Conservation (phyloP, 1,140 invertebrate genomes). For the Neocloeon triangulifer region DNA sequence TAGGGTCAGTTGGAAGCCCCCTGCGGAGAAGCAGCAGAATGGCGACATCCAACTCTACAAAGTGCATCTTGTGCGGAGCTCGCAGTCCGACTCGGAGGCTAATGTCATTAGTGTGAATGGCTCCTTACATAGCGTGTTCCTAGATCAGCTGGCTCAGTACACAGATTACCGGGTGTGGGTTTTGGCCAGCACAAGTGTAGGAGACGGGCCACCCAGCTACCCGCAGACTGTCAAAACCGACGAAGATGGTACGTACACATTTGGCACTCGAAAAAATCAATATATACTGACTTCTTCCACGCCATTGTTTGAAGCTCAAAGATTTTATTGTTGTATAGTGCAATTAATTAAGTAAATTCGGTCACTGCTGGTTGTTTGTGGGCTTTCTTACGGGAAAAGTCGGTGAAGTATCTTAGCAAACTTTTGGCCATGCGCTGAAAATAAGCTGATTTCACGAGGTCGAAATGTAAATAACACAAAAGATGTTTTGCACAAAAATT, state of each 20-base stretch:
- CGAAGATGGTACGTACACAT: conserved; percentile 99
- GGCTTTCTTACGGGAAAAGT: too few species aligned
- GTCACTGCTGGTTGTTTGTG: too few species aligned
- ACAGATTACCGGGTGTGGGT: conserved; percentile 92
- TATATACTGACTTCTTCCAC: too few species aligned
- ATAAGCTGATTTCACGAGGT: too few species aligned
- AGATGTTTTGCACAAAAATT: too few species aligned
- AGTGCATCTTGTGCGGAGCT: conserved; percentile 49
- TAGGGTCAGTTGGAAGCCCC: conserved; percentile 73
- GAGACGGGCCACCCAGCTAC: conserved; percentile 73
- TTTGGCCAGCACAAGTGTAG: conserved; percentile 75
- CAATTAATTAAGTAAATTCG: too few species aligned
- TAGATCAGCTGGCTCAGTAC: conserved; percentile 82
- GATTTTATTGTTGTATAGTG: too few species aligned
- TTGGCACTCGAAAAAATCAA: too few species aligned
- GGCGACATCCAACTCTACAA: conserved; percentile 89
- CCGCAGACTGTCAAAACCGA: conserved; percentile 80
- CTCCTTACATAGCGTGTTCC: conserved; percentile 37
- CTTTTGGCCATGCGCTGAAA: too few species aligned
- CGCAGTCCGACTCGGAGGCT: conserved; percentile 60
- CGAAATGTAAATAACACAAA: too few species aligned
- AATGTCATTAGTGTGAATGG: conserved; percentile 49
- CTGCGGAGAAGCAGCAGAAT: conserved; percentile 58
- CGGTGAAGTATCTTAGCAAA: too few species aligned
- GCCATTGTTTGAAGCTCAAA: too few species aligned